Evolutionary conservation across 2,888 invertebrate species (phyloP), one percentile per base, ranked within the genome.

Genomic region (Ceratothoa steindachneri): DNA sequence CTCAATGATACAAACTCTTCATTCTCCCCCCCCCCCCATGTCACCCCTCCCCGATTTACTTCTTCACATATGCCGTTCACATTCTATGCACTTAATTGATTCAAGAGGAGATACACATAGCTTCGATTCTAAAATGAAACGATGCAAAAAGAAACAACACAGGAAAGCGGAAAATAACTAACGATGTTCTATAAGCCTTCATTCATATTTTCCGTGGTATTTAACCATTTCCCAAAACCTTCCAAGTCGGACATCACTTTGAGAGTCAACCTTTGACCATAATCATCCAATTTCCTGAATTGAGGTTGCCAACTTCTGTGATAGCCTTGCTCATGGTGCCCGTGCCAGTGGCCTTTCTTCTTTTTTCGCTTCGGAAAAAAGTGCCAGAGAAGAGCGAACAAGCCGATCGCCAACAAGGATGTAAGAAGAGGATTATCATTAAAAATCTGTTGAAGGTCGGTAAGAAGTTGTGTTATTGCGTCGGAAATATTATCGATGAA

Each of bases 381-480:
- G 4, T 71, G 72, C 53, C 74, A 67, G n/a, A 77, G 64, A 4
- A 77, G 72, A 29, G 72, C 67, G 9, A 69, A 19, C 2, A 77
- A 7, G 9, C 19, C 52, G 5, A 15, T 19, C n/a, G 52, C 41
- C 31, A 74, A 64, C 9, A 77, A 53, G 52, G 74, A 15, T 5
- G 74, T 70, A 30, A 77, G 52, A 22, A 71, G 72, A 0, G 77
- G 74, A 52, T 77, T 77, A 22, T 27, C 72, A 3, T 53, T 15
- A 41, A 72, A 28, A 12, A 72, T 74, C 0, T 51, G 31, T 28
- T 71, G 74, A 9, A 77, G 29, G n/a, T 74, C 74, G 1, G 72
- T 70, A 1, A 77, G 30, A 3, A 77, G 24, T 28, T 71, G 51
- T 7, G 24, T 67, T n/a, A 77, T 52, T 55, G 77, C 77, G 28